These are phyloP conservation scores for Lasioglossum marginatum DNA, from an alignment of 2,888 invertebrate species.

Conservation along the genomic window DNA sequence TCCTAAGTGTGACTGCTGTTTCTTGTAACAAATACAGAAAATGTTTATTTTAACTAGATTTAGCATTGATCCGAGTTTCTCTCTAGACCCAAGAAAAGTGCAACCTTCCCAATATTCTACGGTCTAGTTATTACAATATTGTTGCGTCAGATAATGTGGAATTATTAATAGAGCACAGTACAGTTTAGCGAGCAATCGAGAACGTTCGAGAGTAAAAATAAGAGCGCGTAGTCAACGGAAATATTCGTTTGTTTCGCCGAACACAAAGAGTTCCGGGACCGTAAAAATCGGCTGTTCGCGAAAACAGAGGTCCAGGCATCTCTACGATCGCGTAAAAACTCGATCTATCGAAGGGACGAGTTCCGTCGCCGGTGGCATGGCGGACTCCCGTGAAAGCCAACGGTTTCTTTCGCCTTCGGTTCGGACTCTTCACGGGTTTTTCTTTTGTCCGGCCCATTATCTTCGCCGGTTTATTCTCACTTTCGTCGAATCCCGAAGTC, in stretches of 20 bases:
- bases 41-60: not conserved
- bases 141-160: not conserved
- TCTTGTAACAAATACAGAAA: not conserved
- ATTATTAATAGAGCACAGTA: not conserved
- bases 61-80: not conserved
- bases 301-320: constrained; percentile 46
- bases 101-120: not conserved
- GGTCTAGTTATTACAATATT: not conserved
- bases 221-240: not conserved
- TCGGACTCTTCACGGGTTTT: constrained; percentile 20
- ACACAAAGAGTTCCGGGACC: not conserved
- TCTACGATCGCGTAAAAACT: constrained; percentile 62
- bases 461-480: constrained; percentile 62
- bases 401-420: constrained; percentile 34
- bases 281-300: constrained; percentile 30
- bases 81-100: not conserved
- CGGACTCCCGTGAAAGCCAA: constrained; percentile 39
- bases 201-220: not conserved
- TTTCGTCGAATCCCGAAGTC: constrained; percentile 66
- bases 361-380: constrained; percentile 26
- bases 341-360: constrained; percentile 63
- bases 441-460: constrained; percentile 61
- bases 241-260: not conserved
- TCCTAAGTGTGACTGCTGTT: not conserved
- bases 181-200: not conserved